Evolutionary conservation across 2,113 vertebrate genomes (phyloP), one percentile per base, ranked within the genome.

Genomic region (Alces alces): DNA sequence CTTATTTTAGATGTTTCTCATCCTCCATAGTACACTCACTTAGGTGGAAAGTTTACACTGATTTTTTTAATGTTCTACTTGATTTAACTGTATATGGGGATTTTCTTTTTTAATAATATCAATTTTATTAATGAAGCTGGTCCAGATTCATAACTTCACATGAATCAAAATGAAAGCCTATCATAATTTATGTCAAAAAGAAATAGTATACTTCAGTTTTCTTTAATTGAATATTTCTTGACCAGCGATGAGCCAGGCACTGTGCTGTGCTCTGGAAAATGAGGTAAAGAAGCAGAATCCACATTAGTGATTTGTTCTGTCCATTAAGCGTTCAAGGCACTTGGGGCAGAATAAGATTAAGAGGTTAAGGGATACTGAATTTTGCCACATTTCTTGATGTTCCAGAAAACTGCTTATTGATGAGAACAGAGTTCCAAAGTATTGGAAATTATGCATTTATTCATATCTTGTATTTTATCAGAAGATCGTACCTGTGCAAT

Each of bases 81-180:
- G 17, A 9, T 87, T 28, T 66, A 78, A 23, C 19, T 61, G 16
- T 39, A 14, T 76, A 13, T 33, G 21, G 6, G 28, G 1, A 52
- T 93, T 95, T 92, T 70, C 25, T 93, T 93, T 23, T 43, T 95
- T 80, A 94, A 76, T 84, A 91, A 45, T 78, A 89, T 45, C 39
- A 64, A 21, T 85, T 96, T 97, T 93, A 82, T 94, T 82, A 90
- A 76, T 92, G n/a, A 92, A 96, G 93, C n/a, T 55, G 50, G 36
- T 93, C 23, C 39, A 93, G 64, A 39, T 79, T 54, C 11, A 73
- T 80, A 93, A 76, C 30, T 94, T 89, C 19, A 57, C 30, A 86
- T 96, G 47, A 87, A 95, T 96, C 86, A 90, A 73, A 87, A 87
- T 45, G 85, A 92, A 96, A 93, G 36, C 43, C 45, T 85, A 50